These are phyloP conservation scores for Druceiella hillmani DNA, from an alignment of 2,888 invertebrate genomes.

Conservation along the genomic window DNA sequence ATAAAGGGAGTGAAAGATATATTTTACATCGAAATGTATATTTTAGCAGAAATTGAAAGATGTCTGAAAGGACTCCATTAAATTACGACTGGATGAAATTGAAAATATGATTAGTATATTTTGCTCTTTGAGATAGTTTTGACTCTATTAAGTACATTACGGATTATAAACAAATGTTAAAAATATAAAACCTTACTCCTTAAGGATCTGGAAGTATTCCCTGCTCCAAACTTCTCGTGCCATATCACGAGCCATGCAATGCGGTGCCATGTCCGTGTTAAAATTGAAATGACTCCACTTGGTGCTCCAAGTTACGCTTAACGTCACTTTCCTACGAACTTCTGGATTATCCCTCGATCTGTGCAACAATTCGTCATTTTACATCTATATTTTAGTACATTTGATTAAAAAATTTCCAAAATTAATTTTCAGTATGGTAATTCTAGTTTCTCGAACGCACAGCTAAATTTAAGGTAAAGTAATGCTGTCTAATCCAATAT, in stretches of 20 bases:
- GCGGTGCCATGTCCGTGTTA: slow-evolving; percentile 58
- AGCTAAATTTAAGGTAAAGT: no score
- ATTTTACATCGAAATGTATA: neutral
- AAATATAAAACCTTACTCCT: slow-evolving; percentile 43
- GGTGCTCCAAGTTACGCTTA: slow-evolving; percentile 57
- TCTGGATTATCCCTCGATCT: slow-evolving; percentile 32
- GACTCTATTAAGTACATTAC: no score
- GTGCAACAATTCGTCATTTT: slow-evolving; percentile 10
- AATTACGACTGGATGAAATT: no score
- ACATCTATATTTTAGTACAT: no score
- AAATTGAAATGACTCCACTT: slow-evolving; percentile 60
- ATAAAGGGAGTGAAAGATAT: no score
- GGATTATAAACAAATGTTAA: slow-evolving; percentile 1
- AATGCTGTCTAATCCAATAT: no score
- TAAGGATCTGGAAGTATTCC: slow-evolving; percentile 58
- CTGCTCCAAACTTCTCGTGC: slow-evolving; percentile 64
- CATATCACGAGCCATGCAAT: slow-evolving; percentile 56
- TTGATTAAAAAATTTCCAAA: no score
- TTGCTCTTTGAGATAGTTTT: no score
- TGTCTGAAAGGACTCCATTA: no score
- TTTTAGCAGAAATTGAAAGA: neutral
- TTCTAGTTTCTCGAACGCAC: no score
- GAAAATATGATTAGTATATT: no score
- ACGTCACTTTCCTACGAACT: slow-evolving; percentile 45
- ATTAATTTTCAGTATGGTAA: no score